Evolutionary conservation across 2,888 invertebrate genomes (phyloP).

Genomic region (Nephrotoma guestfalica): DNA sequence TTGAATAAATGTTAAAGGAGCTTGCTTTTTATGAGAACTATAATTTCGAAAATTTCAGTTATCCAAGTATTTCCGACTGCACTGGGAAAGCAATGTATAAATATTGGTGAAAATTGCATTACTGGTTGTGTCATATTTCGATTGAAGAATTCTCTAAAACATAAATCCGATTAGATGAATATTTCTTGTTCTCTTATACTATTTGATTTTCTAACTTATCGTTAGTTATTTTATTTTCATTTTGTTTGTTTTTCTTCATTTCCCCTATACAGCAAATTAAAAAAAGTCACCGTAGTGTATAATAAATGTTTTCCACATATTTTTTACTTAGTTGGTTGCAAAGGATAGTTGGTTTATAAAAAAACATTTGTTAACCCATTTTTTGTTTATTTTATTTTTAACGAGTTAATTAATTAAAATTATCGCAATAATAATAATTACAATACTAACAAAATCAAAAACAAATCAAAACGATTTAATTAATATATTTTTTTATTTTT

Average conservation of each 20-base stretch:
- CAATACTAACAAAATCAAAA: not conserved
- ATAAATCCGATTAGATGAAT: not conserved
- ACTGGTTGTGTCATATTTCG: no score
- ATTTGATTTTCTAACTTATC: not conserved
- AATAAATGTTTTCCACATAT: not conserved
- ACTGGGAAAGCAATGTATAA: no score
- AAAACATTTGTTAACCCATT: not conserved
- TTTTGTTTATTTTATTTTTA: slow-evolving; percentile 7
- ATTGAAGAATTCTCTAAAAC: not conserved
- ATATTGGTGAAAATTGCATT: no score
- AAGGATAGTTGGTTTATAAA: not conserved
- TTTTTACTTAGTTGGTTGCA: not conserved
- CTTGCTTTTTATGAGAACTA: no score
- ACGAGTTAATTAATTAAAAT: not conserved
- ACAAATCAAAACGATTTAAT: not conserved
- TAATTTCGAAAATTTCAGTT: no score
- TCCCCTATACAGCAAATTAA: not conserved
- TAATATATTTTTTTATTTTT: slow-evolving; percentile 7
- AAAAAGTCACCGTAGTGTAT: not conserved
- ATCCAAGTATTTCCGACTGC: no score
- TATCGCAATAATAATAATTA: not conserved
- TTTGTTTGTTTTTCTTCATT: not conserved
- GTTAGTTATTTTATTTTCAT: not conserved
- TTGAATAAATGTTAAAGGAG: no score
- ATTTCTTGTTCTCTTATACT: not conserved